These are phyloP conservation scores for Macaca fascicularis DNA, from an alignment of 2,113 vertebrate genomes.

Conservation along the genomic window T2T-MFA8v1.1 NC_088380.1:183442501-183443000, in stretches of 20 bases:
- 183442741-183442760: background rate
- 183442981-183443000: background rate
- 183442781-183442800: fast-evolving
- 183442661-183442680: background rate
- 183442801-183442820: background rate
- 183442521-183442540: conserved; percentile 39
- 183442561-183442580: background rate
- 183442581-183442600: conserved; percentile 67
- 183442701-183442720: conserved; percentile 45
- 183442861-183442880: background rate
- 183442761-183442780: background rate
- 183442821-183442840: background rate
- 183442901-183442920: background rate
- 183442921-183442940: background rate
- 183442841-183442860: background rate
- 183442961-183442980: background rate
- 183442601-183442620: conserved; percentile 50
- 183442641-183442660: conserved; percentile 22
- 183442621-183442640: conserved; percentile 54
- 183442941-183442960: background rate
- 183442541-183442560: conserved; percentile 69
- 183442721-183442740: conserved; percentile 43
- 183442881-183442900: background rate
- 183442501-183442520: conserved; percentile 70
- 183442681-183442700: conserved; percentile 30